A percentile compares a stretch with the other conserved stretches of the same genome.
Conservation (phyloP, 1,140 invertebrate genomes). For the Pissodes strobi region DNA sequence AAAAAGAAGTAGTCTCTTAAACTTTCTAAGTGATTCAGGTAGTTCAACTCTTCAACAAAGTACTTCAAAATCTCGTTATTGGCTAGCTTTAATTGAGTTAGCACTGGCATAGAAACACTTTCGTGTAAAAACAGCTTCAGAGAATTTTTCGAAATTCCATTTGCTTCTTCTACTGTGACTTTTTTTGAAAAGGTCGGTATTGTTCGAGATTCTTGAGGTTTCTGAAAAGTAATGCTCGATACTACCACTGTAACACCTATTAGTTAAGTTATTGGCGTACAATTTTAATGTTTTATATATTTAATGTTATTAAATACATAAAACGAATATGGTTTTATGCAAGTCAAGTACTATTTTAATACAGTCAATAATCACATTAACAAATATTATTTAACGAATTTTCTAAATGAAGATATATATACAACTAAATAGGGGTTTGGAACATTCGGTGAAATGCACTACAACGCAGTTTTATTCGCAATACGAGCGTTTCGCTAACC, state of each 20-base stretch:
- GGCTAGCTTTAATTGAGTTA: constrained; percentile 68
- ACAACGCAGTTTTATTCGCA: too few species aligned
- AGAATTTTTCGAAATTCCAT: constrained; percentile 35
- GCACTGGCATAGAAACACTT: constrained; percentile 69
- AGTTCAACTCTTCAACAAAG: constrained; percentile 67
- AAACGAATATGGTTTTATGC: too few species aligned
- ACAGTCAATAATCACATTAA: too few species aligned
- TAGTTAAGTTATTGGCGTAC: too few species aligned
- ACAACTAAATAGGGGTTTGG: too few species aligned
- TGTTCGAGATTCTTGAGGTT: background rate
- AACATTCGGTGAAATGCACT: too few species aligned
- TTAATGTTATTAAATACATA: too few species aligned
- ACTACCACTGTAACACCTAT: background rate
- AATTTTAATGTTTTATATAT: too few species aligned
- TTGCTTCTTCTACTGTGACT: constrained; percentile 33
- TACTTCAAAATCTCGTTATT: constrained; percentile 73
- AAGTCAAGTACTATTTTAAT: too few species aligned
- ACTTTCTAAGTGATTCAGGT: constrained; percentile 62
- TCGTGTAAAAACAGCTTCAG: constrained; percentile 60
- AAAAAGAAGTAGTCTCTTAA: constrained; percentile 76
- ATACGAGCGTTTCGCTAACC: too few species aligned
- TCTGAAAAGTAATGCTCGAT: background rate
- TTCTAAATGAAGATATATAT: too few species aligned
- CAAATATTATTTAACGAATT: too few species aligned
- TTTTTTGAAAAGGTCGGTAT: constrained; percentile 31